These are phyloP conservation scores for Enteromius argenteus DNA, from an alignment of 2,797 vertebrate species.

Conservation along the genomic window DNA sequence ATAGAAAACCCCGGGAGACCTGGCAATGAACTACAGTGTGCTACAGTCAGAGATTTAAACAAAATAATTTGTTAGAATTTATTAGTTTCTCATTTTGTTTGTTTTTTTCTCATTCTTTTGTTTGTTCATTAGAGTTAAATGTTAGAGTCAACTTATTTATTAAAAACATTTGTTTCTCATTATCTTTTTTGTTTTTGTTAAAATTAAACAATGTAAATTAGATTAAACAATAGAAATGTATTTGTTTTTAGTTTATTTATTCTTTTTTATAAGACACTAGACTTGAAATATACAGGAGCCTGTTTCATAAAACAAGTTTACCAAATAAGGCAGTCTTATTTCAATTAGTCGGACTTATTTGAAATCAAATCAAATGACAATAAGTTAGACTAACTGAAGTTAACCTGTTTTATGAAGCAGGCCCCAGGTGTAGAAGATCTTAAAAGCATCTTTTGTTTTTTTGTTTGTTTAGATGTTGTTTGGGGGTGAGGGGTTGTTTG, in stretches of 20 bases:
- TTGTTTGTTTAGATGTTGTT: too few species aligned
- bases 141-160: not conserved
- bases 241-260: not conserved
- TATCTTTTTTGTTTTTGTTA: not conserved
- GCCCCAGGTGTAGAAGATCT: not conserved
- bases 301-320: too few species aligned
- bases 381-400: too few species aligned
- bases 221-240: not conserved
- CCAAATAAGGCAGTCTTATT: too few species aligned
- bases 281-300: too few species aligned
- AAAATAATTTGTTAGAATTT: not conserved
- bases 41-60: not conserved
- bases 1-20: not conserved
- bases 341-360: too few species aligned
- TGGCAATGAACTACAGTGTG: not conserved
- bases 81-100: not conserved
- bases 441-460: not conserved
- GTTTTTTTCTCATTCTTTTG: not conserved
- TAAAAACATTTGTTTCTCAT: not conserved
- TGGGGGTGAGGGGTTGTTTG: too few species aligned
- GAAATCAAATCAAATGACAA: too few species aligned
- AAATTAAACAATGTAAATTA: not conserved
- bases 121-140: not conserved
- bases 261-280: not conserved
- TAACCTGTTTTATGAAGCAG: too few species aligned